These are phyloP conservation scores for Rotaria magnacalcarata DNA, from an alignment of 2,888 invertebrate species.

Conservation along the genomic window DNA sequence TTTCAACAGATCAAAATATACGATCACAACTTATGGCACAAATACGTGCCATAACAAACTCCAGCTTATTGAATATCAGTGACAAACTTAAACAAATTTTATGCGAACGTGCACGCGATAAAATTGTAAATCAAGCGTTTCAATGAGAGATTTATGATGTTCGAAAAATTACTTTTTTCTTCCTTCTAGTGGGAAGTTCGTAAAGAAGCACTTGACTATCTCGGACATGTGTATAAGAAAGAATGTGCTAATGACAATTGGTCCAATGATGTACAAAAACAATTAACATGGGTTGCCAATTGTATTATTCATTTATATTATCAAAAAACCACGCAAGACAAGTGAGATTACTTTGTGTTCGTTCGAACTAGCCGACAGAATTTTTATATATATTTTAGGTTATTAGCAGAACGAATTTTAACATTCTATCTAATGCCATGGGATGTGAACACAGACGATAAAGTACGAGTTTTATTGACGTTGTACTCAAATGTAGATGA, in stretches of 20 bases:
- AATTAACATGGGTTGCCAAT: slow-evolving; percentile 6
- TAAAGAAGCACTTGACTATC: slow-evolving; percentile 27
- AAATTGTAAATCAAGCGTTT: neutral
- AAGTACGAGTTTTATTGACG: neutral
- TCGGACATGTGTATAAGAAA: slow-evolving; percentile 14
- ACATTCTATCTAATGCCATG: slow-evolving; percentile 27
- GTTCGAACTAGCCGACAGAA: neutral
- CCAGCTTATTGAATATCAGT: neutral
- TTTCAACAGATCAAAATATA: neutral
- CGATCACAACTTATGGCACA: slow-evolving; percentile 22
- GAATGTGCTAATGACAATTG: neutral
- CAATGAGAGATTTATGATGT: neutral
- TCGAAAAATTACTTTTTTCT: neutral
- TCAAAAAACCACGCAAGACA: slow-evolving; percentile 29
- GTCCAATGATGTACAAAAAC: slow-evolving; percentile 21
- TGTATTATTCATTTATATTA: slow-evolving; percentile 31
- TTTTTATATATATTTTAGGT: neutral
- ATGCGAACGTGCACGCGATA: slow-evolving; percentile 16
- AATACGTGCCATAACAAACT: neutral
- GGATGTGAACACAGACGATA: slow-evolving; percentile 4
- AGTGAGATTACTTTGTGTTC: neutral
- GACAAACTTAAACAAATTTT: neutral
- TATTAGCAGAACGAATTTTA: slow-evolving; percentile 27
- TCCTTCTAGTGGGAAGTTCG: slow-evolving; percentile 18
- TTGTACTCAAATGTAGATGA: slow-evolving; percentile 33